Evolutionary conservation across 2,888 invertebrate species (phyloP).

Genomic region (Pandemis heparana): DNA sequence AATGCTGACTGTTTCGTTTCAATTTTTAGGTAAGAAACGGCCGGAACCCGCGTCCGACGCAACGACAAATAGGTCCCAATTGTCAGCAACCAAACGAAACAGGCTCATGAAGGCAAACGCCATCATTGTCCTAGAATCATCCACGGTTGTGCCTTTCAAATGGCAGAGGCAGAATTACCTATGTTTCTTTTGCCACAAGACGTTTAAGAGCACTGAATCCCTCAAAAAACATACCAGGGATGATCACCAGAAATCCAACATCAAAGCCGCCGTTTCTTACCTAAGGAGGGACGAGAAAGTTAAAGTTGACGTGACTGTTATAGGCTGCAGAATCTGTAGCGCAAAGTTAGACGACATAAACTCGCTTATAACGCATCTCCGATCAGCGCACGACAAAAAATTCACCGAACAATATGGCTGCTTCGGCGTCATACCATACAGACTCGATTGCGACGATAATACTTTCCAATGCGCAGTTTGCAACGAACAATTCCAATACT

Average conservation of each 20-base stretch:
- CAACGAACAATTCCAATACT: slow-evolving; percentile 67
- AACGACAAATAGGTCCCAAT: slow-evolving; percentile 61
- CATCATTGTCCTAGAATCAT: slow-evolving; percentile 66
- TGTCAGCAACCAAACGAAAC: slow-evolving; percentile 73
- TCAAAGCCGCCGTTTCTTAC: slow-evolving; percentile 70
- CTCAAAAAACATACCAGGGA: slow-evolving; percentile 73
- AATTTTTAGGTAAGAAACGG: slow-evolving; percentile 71
- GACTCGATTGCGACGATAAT: slow-evolving; percentile 52
- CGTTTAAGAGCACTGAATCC: slow-evolving; percentile 60
- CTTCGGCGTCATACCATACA: slow-evolving; percentile 71
- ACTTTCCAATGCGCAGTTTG: slow-evolving; percentile 69
- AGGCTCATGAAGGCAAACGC: slow-evolving; percentile 75
- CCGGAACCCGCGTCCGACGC: slow-evolving; percentile 52
- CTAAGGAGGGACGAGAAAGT: slow-evolving; percentile 74
- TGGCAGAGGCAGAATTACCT: slow-evolving; percentile 78
- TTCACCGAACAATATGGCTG: slow-evolving; percentile 63
- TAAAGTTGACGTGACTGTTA: slow-evolving; percentile 69
- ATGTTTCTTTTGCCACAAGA: slow-evolving; percentile 76
- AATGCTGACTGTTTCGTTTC: slow-evolving; percentile 59
- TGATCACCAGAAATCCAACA: slow-evolving; percentile 63
- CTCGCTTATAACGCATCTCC: slow-evolving; percentile 62
- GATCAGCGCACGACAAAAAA: slow-evolving; percentile 54
- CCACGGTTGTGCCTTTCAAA: slow-evolving; percentile 73
- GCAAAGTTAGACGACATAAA: slow-evolving; percentile 52
- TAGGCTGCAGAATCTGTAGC: slow-evolving; percentile 63